Percentiles rank a stretch among this genome's conserved stretches.
These are phyloP conservation scores for Vireo altiloquus DNA, from an alignment of 2,113 vertebrate species.

Conservation along the genomic window DNA sequence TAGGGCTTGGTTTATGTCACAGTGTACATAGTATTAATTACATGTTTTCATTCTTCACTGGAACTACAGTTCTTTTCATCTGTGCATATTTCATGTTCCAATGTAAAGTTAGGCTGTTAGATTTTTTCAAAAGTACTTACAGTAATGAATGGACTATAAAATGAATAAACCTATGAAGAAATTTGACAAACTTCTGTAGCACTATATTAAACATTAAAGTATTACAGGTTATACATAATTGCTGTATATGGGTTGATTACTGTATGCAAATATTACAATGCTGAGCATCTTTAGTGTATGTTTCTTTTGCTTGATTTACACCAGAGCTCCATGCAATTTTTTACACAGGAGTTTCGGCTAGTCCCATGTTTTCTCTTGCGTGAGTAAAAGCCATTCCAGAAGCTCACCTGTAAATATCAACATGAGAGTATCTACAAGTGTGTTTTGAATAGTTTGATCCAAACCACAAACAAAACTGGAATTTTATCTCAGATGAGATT, in stretches of 20 bases:
- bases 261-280: not conserved
- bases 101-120: not conserved
- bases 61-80: not conserved
- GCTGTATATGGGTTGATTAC: not conserved
- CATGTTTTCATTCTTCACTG: not conserved
- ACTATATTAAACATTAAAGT: not conserved
- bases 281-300: not conserved
- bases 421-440: not conserved
- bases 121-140: not conserved
- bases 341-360: not conserved
- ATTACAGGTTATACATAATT: not conserved
- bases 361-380: not conserved
- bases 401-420: not conserved
- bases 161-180: accelerated
- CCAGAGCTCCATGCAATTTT: not conserved
- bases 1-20: not conserved
- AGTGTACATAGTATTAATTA: not conserved
- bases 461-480: not conserved
- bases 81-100: not conserved
- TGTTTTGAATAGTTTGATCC: not conserved
- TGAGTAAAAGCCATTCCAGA: not conserved
- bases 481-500: not conserved
- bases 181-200: not conserved
- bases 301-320: not conserved
- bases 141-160: not conserved